Evolutionary conservation across 2,888 invertebrate genomes (phyloP).

Genomic region (Gisinianus flammeolus): DNA sequence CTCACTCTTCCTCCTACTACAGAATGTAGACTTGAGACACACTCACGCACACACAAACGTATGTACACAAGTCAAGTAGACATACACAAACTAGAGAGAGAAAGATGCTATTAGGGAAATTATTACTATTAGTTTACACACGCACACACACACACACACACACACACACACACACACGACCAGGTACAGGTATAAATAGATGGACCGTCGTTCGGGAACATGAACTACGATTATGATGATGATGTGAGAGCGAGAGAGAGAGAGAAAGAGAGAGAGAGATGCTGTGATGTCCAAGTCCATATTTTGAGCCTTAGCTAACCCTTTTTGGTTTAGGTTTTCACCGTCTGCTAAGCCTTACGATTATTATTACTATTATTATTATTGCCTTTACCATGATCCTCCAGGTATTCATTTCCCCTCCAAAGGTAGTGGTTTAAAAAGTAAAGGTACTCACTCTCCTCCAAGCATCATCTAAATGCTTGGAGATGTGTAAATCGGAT

Average conservation of each 20-base stretch:
- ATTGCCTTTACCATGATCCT: slow-evolving; percentile 8
- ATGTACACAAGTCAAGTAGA: not conserved
- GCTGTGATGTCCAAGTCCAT: not conserved
- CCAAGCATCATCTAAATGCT: not conserved
- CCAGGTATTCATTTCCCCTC: too few species aligned
- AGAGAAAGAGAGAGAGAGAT: too few species aligned
- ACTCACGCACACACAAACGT: slow-evolving; percentile 3
- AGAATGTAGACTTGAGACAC: not conserved
- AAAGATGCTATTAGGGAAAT: not conserved
- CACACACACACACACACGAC: not conserved
- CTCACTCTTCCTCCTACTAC: not conserved
- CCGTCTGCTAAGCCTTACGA: slow-evolving; percentile 7
- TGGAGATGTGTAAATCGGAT: slow-evolving; percentile 21
- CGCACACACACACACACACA: not conserved
- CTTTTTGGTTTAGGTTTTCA: slow-evolving; percentile 27
- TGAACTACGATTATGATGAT: slow-evolving; percentile 24
- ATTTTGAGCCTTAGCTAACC: slow-evolving; percentile 4
- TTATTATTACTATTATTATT: slow-evolving; percentile 10
- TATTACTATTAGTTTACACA: not conserved
- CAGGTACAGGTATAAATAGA: not conserved
- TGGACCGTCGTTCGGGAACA: not conserved
- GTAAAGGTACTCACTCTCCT: too few species aligned
- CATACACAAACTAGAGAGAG: not conserved
- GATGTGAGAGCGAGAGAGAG: slow-evolving; percentile 26
- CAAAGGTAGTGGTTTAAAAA: too few species aligned